Conservation (phyloP, 2,113 vertebrate genomes). For the Motacilla tschutschensis region DNA sequence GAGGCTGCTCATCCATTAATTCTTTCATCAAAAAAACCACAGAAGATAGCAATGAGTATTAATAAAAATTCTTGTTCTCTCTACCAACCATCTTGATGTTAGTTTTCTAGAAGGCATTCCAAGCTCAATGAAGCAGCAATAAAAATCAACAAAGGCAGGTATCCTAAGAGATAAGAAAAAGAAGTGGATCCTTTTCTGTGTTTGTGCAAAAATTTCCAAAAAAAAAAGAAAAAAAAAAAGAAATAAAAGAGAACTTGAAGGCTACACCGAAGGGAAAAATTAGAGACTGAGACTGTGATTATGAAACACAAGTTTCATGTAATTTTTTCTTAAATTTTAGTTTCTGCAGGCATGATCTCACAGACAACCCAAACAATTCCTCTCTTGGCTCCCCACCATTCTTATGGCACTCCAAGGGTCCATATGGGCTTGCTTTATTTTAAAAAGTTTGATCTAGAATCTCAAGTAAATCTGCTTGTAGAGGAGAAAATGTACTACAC, state of each 20-base stretch:
- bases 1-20: not conserved
- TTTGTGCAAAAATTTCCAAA: not conserved
- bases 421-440: not conserved
- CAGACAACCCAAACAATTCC: not conserved
- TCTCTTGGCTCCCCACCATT: not conserved
- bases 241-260: not conserved
- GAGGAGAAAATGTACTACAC: not conserved
- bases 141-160: not conserved
- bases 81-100: not conserved
- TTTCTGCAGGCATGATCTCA: not conserved
- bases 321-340: not conserved
- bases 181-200: not conserved
- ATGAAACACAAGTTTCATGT: not conserved
- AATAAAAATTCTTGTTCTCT: not conserved
- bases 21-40: not conserved
- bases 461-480: not conserved
- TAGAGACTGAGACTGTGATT: not conserved
- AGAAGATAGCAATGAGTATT: not conserved
- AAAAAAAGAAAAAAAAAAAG: not conserved
- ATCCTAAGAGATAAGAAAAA: not conserved
- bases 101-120: not conserved
- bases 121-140: not conserved
- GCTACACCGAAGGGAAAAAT: not conserved
- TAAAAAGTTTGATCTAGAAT: constrained; percentile 14
- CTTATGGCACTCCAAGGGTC: not conserved